These are phyloP conservation scores for Leptarthrus brevirostris DNA, from an alignment of 2,888 invertebrate genomes.

Conservation along the genomic window DNA sequence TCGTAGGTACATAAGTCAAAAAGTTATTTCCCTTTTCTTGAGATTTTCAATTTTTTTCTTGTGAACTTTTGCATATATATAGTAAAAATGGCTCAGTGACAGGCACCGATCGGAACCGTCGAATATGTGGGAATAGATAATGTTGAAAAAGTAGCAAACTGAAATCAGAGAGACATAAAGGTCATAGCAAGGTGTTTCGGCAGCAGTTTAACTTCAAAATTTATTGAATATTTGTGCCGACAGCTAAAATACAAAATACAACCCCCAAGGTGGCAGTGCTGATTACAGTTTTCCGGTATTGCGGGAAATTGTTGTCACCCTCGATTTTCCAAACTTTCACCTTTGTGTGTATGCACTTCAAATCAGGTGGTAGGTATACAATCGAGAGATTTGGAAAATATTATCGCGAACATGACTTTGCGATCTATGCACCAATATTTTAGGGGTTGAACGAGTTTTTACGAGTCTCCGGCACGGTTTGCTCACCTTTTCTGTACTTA, in stretches of 20 bases:
- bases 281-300: conserved; percentile 50
- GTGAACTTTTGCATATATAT: conserved; percentile 25
- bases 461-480: too few species aligned
- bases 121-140: too few species aligned
- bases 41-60: conserved; percentile 8
- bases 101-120: conserved; percentile 36
- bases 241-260: too few species aligned
- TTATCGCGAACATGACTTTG: too few species aligned
- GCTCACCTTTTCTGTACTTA: too few species aligned
- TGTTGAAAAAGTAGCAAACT: not conserved
- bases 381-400: too few species aligned
- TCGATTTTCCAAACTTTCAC: conserved; percentile 37
- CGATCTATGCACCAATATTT: too few species aligned
- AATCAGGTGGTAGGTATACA: not conserved
- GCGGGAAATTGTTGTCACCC: conserved; percentile 52
- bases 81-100: conserved; percentile 40
- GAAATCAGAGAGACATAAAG: too few species aligned
- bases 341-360: not conserved
- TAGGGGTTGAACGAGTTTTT: too few species aligned
- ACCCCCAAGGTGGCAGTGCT: conserved; percentile 43
- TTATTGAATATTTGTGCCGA: too few species aligned
- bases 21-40: not conserved
- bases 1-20: not conserved
- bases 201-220: too few species aligned
- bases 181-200: too few species aligned